phyloP scores from a whole-genome alignment of 2,888 invertebrate species.

The Nomada fucata region DNA sequence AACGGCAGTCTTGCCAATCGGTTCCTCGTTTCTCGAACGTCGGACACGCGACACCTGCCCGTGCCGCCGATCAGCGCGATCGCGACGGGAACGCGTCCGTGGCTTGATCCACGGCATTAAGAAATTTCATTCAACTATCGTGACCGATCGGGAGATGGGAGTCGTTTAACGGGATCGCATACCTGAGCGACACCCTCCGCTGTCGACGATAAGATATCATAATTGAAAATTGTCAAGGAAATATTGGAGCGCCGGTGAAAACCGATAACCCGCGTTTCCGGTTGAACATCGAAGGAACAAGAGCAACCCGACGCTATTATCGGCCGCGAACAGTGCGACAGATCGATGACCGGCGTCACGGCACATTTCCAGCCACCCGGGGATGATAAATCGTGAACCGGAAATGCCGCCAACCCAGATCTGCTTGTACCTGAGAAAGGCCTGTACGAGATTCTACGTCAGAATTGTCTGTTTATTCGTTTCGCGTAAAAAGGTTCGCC shows the following conservation, averaged over 20 bases:
- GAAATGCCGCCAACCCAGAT: slow-evolving; percentile 11
- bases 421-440: slow-evolving; percentile 17
- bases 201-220: slow-evolving; percentile 27
- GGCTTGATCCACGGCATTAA: slow-evolving; percentile 51
- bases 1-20: background rate
- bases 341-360: slow-evolving; percentile 21
- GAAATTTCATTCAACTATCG: slow-evolving; percentile 53
- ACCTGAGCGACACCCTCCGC: slow-evolving; percentile 27
- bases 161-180: slow-evolving; percentile 60
- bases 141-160: slow-evolving; percentile 33
- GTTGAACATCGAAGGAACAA: slow-evolving; percentile 46
- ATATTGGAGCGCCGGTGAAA: slow-evolving; percentile 33
- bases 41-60: slow-evolving; percentile 22
- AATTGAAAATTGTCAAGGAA: background rate
- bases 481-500: background rate
- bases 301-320: slow-evolving; percentile 27
- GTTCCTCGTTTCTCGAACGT: background rate
- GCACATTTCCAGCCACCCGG: slow-evolving; percentile 32
- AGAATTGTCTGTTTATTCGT: background rate
- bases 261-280: slow-evolving; percentile 31
- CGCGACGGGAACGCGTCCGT: slow-evolving; percentile 51
- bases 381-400: slow-evolving; percentile 51
- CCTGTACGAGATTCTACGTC: slow-evolving; percentile 19
- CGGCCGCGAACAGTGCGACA: slow-evolving; percentile 6
- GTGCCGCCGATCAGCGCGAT: slow-evolving; percentile 29